Conservation (phyloP, 2,888 invertebrate species). For the Helicoverpa assulta region DNA sequence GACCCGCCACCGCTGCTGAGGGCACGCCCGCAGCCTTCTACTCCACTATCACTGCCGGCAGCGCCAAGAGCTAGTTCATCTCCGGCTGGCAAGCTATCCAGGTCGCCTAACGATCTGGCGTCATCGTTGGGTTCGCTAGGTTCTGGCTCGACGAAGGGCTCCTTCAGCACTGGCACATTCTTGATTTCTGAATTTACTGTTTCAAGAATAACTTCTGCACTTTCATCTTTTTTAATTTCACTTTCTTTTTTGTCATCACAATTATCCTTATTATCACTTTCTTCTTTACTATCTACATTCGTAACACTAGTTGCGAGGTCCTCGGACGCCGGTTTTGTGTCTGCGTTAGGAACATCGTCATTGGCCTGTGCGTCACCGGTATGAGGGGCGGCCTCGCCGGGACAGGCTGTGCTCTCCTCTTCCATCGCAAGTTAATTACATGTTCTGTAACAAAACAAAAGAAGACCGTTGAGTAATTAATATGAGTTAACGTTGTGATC, state of each 20-base stretch:
- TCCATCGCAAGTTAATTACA: conserved; percentile 84
- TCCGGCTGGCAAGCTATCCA: conserved; percentile 84
- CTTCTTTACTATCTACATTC: conserved; percentile 59
- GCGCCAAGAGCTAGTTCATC: conserved; percentile 84
- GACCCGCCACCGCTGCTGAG: conserved; percentile 92
- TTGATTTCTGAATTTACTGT: conserved; percentile 67
- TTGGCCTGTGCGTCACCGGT: conserved; percentile 68
- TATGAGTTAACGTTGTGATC: conserved; percentile 43
- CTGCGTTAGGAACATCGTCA: conserved; percentile 64
- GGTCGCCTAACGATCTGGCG: conserved; percentile 82
- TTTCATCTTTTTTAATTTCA: conserved; percentile 63
- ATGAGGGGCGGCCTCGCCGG: conserved; percentile 68
- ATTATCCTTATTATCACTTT: conserved; percentile 64
- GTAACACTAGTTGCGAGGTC: conserved; percentile 61
- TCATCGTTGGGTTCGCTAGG: conserved; percentile 82
- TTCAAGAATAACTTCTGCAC: conserved; percentile 67
- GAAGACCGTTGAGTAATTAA: conserved; percentile 49
- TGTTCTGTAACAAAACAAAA: conserved; percentile 86
- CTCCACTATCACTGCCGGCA: conserved; percentile 95
- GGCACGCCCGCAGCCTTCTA: conserved; percentile 93
- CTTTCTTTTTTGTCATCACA: conserved; percentile 71
- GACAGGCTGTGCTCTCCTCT: conserved; percentile 74
- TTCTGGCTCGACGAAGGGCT: conserved; percentile 75
- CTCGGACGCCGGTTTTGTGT: conserved; percentile 65
- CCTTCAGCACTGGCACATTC: conserved; percentile 67